Evolutionary conservation across 2,113 vertebrate species (phyloP), one percentile per base, ranked within the genome.

Genomic region (Hippocampus comes): DNA sequence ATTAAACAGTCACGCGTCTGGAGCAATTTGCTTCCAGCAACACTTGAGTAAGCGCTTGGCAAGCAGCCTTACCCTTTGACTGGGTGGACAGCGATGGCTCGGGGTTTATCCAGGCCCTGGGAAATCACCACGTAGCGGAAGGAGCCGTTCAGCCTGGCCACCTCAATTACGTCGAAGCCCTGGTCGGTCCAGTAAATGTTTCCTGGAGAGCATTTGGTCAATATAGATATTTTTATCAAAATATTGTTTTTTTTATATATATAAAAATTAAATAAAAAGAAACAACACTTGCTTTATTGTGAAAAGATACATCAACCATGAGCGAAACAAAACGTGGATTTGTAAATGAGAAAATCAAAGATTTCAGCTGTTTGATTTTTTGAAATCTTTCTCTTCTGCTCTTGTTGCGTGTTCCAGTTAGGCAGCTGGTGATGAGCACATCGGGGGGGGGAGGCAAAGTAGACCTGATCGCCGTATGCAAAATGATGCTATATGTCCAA

Each of bases 101-200:
- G 92, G 1, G 97, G 97, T 82, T 99, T 99, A 89, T 99, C 97
- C 84, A 99, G 90, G 25, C 97, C 97, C 86, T 98, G 96, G 0
- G 97, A 99, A 78, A 99, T 95, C 78, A 99, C 96, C 79, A 99
- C 97, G 0, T 98, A 99, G 70, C 97, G 94, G 92, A 97, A 99
- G 41, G 97, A 99, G n/a, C 97, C 97, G 0, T 99, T 98, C 70
- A 99, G 91, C 77, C 97, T 87, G 77, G 97, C 96, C 11, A 99
- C 97, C 81, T 99, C 97, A 0, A 99, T 99, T 63, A 99, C 97
- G 0, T 99, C 97, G 0, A 99, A 99, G 72, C 97, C 97, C 84
- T 99, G 97, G 85, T 99, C 97, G 0, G 97, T 99, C 97, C 97
- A 99, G 84, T 99, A 99, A 86, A 99, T 99, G 88, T 99, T 99